Conservation (phyloP, 1,140 invertebrate species). For the Tribolium madens region DNA sequence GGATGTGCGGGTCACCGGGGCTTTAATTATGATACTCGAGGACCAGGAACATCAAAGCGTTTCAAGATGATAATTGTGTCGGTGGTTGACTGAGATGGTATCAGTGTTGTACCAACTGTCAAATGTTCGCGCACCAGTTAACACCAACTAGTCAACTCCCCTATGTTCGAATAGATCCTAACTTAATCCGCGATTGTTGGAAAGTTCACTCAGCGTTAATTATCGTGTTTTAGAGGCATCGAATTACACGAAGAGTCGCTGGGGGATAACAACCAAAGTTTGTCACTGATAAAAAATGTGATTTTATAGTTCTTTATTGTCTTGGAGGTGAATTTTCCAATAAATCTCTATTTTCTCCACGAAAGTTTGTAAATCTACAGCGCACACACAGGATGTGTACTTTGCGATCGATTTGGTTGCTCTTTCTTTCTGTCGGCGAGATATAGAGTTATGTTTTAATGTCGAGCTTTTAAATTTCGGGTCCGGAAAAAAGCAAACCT, state of each 20-base stretch:
- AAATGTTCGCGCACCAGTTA: constrained; percentile 30
- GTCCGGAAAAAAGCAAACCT: constrained; percentile 35
- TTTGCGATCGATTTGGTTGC: not conserved
- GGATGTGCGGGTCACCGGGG: not conserved
- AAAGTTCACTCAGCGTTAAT: constrained; percentile 30
- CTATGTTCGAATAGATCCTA: constrained; percentile 16
- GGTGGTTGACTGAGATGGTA: constrained; percentile 9
- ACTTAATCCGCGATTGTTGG: constrained; percentile 18
- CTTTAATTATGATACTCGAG: not conserved
- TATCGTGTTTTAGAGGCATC: constrained; percentile 16
- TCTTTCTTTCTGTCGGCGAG: not conserved
- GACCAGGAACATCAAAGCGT: constrained; percentile 24
- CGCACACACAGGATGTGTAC: constrained; percentile 9
- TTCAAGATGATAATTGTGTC: constrained; percentile 18
- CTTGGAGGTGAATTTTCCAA: too few species aligned
- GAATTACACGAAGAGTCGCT: constrained; percentile 3
- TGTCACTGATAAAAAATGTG: too few species aligned
- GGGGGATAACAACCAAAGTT: not conserved
- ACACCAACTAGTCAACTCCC: constrained; percentile 25
- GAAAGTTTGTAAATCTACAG: too few species aligned
- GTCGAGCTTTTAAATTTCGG: not conserved
- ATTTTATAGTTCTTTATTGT: too few species aligned
- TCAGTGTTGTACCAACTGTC: constrained; percentile 15
- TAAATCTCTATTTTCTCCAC: too few species aligned
- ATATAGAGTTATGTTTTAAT: constrained; percentile 18